Percentiles rank a stretch among this genome's conserved stretches.
Conservation (phyloP, 2,113 vertebrate species). For the human (Homo sapiens) region GRCh38 chr9:120259001-120259500, state of each 20-base stretch:
- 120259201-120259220: not conserved
- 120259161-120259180: not conserved
- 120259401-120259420: no score
- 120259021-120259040: not conserved
- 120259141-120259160: not conserved
- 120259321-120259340: not conserved
- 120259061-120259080: not conserved
- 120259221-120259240: not conserved
- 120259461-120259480: not conserved
- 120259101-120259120: not conserved
- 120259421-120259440: not conserved
- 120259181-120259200: not conserved
- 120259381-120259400: not conserved
- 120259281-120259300: not conserved
- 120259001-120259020: not conserved
- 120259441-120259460: fast-evolving
- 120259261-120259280: not conserved
- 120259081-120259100: not conserved
- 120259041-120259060: not conserved
- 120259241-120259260: not conserved
- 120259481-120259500: not conserved
- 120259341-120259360: not conserved
- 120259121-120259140: not conserved
- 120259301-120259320: not conserved
- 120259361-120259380: not conserved